These are phyloP conservation scores for Zapus hudsonius DNA, from an alignment of 2,113 vertebrate genomes.

Conservation along the genomic window DNA sequence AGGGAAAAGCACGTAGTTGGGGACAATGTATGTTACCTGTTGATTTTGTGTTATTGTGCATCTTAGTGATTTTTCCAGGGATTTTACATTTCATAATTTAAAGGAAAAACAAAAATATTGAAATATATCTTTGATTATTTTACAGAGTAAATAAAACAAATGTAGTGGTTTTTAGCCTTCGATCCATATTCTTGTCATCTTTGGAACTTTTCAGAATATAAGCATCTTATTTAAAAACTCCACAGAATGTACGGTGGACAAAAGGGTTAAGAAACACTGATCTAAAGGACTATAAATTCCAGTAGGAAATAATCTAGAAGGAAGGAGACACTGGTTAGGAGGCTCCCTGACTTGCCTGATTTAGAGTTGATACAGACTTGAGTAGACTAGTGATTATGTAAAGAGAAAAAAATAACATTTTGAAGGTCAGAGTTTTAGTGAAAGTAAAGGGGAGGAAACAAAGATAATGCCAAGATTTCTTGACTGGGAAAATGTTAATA, in stretches of 20 bases:
- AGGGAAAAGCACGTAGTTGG: background rate
- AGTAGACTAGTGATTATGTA: background rate
- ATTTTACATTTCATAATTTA: slow-evolving; percentile 40
- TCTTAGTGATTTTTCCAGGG: background rate
- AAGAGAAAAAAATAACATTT: background rate
- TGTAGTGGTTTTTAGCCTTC: background rate
- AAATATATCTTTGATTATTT: slow-evolving; percentile 30
- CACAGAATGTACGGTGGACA: background rate
- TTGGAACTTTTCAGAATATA: background rate
- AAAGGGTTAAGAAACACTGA: background rate
- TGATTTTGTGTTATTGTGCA: slow-evolving; percentile 49
- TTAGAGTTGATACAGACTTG: background rate
- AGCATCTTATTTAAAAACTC: background rate
- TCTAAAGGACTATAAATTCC: background rate
- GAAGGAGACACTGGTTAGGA: background rate
- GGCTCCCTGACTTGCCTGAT: background rate
- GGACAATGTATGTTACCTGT: background rate
- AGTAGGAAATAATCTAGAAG: background rate
- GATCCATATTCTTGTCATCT: background rate
- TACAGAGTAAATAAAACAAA: background rate
- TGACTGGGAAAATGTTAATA: background rate
- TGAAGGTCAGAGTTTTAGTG: slow-evolving; percentile 26
- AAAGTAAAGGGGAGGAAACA: slow-evolving; percentile 24
- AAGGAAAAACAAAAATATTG: background rate
- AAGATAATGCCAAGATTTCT: background rate